Conservation (phyloP, 2,797 vertebrate species). For the Salarias fasciatus region DNA sequence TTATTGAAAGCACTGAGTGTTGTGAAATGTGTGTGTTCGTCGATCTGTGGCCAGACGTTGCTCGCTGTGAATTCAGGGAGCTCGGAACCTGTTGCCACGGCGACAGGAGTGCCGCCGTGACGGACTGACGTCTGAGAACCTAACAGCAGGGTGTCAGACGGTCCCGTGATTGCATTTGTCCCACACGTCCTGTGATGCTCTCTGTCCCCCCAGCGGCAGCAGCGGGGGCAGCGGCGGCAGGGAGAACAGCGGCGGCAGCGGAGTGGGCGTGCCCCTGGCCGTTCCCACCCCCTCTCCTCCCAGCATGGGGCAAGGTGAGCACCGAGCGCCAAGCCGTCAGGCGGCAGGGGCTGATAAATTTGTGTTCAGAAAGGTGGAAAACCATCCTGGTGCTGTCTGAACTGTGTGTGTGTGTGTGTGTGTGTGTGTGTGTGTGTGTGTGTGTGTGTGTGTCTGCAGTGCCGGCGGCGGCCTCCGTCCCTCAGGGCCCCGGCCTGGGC, state of each 20-base stretch:
- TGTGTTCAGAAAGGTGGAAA: no score
- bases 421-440: no score
- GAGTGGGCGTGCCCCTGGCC: conserved; percentile 93
- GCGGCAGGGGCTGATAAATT: no score
- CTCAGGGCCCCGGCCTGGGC: conserved; percentile 87
- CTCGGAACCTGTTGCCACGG: conserved; percentile 35
- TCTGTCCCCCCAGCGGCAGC: conserved; percentile 85
- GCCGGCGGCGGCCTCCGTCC: conserved; percentile 78
- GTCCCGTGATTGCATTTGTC: conserved; percentile 37
- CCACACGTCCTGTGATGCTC: conserved; percentile 23
- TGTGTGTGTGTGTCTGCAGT: conserved; percentile 19
- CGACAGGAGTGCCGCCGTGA: conserved; percentile 18
- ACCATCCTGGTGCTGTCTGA: no score
- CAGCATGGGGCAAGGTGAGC: conserved; percentile 92
- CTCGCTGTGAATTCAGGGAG: neutral
- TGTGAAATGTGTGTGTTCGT: no score
- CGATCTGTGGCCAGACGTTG: no score
- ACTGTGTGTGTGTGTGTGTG: no score
- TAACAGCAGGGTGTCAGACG: conserved; percentile 50
- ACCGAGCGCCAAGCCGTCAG: no score
- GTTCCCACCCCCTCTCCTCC: conserved; percentile 98
- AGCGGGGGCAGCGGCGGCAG: conserved; percentile 96
- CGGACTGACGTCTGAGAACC: conserved; percentile 28
- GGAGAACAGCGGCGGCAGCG: conserved; percentile 92
- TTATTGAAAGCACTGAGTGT: no score